Conservation (phyloP, 1,140 invertebrate species). For the Habropoda laboriosa region DNA sequence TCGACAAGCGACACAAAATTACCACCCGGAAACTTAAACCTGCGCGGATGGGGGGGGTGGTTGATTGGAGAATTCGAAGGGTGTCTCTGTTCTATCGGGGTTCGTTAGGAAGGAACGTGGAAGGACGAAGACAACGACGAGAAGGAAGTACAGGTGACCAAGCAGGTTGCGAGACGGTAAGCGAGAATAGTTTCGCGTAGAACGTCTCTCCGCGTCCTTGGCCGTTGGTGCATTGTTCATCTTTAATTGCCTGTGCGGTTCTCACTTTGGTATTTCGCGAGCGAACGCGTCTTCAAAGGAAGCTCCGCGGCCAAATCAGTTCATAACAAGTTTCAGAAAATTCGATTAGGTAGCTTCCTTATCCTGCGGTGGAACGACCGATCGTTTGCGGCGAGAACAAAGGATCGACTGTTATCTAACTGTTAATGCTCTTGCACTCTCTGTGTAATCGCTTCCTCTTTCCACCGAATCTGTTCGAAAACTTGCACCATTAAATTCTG, state of each 20-base stretch:
- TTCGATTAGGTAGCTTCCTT: constrained; percentile 69
- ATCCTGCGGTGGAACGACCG: constrained; percentile 47
- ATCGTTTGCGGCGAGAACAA: constrained; percentile 46
- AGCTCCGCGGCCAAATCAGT: constrained; percentile 50
- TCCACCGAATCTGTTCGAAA: neutral
- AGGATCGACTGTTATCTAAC: constrained; percentile 1
- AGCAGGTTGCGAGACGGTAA: too few species aligned
- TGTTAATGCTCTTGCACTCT: constrained; percentile 17
- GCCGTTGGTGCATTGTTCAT: constrained; percentile 45
- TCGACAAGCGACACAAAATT: constrained; percentile 32
- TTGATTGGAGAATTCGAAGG: neutral
- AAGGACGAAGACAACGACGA: too few species aligned
- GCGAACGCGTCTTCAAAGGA: constrained; percentile 52
- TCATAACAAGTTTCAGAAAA: constrained; percentile 74
- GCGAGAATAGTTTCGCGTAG: constrained; percentile 44
- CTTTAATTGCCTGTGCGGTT: constrained; percentile 41
- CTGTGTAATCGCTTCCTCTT: constrained; percentile 11
- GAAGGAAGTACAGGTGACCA: neutral
- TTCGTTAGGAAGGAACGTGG: too few species aligned
- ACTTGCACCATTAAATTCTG: neutral
- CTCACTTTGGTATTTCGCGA: constrained; percentile 27
- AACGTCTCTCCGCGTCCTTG: too few species aligned
- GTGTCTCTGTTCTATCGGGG: neutral
- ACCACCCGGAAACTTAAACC: constrained; percentile 15
- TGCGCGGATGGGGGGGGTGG: too few species aligned